Evolutionary conservation across 2,888 invertebrate species (phyloP).

Genomic region (Merodon equestris): DNA sequence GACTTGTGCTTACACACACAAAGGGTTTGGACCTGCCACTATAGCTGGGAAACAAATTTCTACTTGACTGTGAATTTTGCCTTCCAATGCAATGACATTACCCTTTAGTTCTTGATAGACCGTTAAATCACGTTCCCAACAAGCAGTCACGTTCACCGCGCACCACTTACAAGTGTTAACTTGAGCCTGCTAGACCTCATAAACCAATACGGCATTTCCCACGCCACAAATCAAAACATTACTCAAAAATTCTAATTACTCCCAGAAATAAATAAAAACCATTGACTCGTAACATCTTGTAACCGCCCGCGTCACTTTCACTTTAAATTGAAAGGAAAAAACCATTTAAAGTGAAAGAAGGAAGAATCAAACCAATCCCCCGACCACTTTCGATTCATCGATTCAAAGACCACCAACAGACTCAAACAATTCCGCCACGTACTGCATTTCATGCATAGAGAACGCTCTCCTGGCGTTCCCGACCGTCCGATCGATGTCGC

Average conservation of each 20-base stretch:
- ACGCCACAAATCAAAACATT: constrained; percentile 49
- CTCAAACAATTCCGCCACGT: constrained; percentile 47
- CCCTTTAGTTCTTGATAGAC: no score
- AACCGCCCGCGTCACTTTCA: constrained; percentile 48
- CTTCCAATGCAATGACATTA: no score
- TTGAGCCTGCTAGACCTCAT: background rate
- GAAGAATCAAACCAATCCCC: constrained; percentile 3
- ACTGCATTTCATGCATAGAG: background rate
- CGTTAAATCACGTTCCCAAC: constrained; percentile 5
- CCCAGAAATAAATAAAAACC: constrained; percentile 46
- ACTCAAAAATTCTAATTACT: constrained; percentile 41
- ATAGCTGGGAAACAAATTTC: no score
- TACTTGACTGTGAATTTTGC: no score
- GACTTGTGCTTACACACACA: no score
- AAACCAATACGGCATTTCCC: constrained; percentile 31
- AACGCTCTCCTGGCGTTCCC: constrained; percentile 4
- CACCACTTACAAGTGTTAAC: constrained; percentile 8
- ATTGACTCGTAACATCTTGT: constrained; percentile 44
- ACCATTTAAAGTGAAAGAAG: background rate
- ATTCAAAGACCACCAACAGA: constrained; percentile 63
- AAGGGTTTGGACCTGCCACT: no score
- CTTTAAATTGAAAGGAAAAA: constrained; percentile 19
- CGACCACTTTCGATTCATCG: constrained; percentile 17
- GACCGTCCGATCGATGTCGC: no score
- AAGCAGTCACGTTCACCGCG: constrained; percentile 11